Conservation (phyloP, 2,888 invertebrate genomes). For the Aethes cnicana region DNA sequence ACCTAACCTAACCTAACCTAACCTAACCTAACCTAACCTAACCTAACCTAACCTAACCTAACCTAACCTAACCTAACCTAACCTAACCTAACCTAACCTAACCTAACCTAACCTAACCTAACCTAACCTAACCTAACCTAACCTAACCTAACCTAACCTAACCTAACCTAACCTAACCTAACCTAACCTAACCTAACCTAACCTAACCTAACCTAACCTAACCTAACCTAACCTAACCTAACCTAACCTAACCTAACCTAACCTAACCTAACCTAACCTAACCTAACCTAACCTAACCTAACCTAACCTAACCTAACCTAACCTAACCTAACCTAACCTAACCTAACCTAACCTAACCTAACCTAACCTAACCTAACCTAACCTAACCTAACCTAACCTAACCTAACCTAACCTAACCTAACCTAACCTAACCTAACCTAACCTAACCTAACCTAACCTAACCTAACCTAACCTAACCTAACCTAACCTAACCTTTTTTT, state of each 20-base stretch:
- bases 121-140: conserved; percentile 25
- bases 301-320: conserved; percentile 31
- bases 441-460: conserved; percentile 19
- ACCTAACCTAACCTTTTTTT: conserved; percentile 9
- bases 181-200: conserved; percentile 31
- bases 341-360: conserved; percentile 18
- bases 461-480: conserved; percentile 19
- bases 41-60: conserved; percentile 15
- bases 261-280: conserved; percentile 32
- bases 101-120: conserved; percentile 25
- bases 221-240: conserved; percentile 31
- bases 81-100: conserved; percentile 13
- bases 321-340: conserved; percentile 23
- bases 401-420: conserved; percentile 19
- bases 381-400: conserved; percentile 17
- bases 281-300: conserved; percentile 32
- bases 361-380: conserved; percentile 19
- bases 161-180: conserved; percentile 23
- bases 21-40: conserved; percentile 17
- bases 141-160: conserved; percentile 22
- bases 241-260: conserved; percentile 30
- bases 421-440: conserved; percentile 19
- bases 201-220: conserved; percentile 30
- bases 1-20: conserved; percentile 22
- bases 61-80: conserved; percentile 15